phyloP scores from a whole-genome alignment of 2,797 vertebrate genomes.

The Toxotes lorentzi region DNA sequence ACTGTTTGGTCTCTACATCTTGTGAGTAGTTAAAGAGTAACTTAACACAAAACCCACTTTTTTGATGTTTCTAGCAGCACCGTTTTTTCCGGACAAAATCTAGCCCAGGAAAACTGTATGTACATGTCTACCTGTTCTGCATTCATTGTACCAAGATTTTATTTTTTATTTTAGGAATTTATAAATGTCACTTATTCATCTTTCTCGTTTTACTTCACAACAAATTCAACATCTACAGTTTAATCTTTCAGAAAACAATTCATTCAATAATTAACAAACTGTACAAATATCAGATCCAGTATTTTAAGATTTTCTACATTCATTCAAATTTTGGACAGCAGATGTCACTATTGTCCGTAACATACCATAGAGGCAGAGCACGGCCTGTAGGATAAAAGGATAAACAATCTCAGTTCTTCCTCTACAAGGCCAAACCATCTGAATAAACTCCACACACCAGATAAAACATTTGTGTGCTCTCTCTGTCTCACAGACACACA shows the following conservation, averaged over 20 bases:
- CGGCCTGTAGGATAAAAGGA: not conserved
- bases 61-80: no score
- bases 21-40: no score
- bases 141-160: no score
- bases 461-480: not conserved
- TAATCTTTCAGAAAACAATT: no score
- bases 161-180: no score
- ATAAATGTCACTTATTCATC: no score
- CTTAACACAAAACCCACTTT: no score
- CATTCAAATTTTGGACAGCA: conserved; percentile 41
- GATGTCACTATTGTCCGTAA: conserved; percentile 52
- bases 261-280: not conserved
- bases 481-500: not conserved
- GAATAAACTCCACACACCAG: not conserved
- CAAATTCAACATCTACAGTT: no score
- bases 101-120: no score
- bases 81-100: no score
- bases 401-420: not conserved
- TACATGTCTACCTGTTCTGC: no score
- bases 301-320: not conserved
- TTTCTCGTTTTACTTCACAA: no score
- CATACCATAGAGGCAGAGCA: not conserved
- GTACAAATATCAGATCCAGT: not conserved
- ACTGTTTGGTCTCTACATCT: not conserved
- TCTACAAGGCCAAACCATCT: not conserved